Evolutionary conservation across 2,113 vertebrate species (phyloP), one percentile per base, ranked within the genome.

Genomic region (Sitta europaea): DNA sequence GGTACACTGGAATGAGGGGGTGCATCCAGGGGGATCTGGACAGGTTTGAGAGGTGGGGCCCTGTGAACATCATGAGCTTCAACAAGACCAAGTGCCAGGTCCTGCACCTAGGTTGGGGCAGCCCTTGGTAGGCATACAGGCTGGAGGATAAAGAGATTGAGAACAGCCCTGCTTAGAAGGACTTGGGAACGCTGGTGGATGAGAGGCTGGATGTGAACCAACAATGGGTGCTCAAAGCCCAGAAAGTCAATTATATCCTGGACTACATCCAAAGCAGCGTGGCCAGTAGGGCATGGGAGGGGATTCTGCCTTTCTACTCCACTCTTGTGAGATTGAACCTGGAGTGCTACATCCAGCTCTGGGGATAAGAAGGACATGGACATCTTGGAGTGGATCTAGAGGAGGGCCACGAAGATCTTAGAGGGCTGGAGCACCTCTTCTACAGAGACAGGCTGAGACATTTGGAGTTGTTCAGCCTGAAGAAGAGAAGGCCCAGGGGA

Each of bases 91-190:
- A 67, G 38, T 45, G n/a, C 70, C 59, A 82, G 17, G 45, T 74
- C 38, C 29, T 67, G 77, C n/a, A 67, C 14, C 2, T 40, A 38
- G 29, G 14, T 8, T 0, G 0, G 24, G 38, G 24, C 11, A 89
- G 11, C 13, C 13, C 9, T 24, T 67, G 28, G 11, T 59, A 31
- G 21, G 19, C 25, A 59, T 25, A 53, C 53, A 81, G 33, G 29
- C 28, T 53, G 14, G n/a, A 17, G 20, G 6, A 59, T 61, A 50
- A 74, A 74, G 29, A 38, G 29, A 47, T 40, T 38, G n/a, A 53
- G 21, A 89, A 45, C 17, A 40, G n/a, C 14, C 28, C 29, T 61
- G n/a, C 47, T n/a, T n/a, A 74, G 68, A 59, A 81, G 54, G 38
- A 59, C 29, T 47, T 67, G 7, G 54, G 19, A 66, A 35, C 35